Percentiles rank a stretch among this genome's conserved stretches.
Evolutionary conservation across 2,113 vertebrate species (phyloP).

Genomic region (Microcebus jonahi): DNA sequence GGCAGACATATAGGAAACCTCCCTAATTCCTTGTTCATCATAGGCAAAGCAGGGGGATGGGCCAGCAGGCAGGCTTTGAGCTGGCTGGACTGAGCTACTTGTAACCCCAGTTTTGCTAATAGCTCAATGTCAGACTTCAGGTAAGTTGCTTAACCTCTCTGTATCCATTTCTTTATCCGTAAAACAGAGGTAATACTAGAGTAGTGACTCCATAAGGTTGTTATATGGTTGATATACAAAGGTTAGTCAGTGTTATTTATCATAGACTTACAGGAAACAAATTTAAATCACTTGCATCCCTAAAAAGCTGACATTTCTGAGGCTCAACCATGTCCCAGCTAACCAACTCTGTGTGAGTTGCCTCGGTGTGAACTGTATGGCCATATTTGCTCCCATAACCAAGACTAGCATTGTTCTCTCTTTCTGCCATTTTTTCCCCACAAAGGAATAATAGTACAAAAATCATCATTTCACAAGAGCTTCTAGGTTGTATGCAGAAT

Average conservation of each 20-base stretch:
- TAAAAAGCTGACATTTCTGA: not conserved
- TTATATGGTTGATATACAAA: not conserved
- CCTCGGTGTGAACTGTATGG: not conserved
- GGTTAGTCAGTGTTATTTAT: not conserved
- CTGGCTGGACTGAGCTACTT: not conserved
- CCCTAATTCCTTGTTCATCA: not conserved
- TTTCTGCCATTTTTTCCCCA: not conserved
- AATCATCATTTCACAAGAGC: slow-evolving; percentile 12
- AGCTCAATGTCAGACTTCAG: not conserved
- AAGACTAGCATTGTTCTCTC: not conserved
- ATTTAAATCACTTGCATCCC: not conserved
- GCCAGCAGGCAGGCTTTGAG: not conserved
- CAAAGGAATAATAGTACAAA: not conserved
- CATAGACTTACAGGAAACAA: not conserved
- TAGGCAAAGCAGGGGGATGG: not conserved
- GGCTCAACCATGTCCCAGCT: not conserved
- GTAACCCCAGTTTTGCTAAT: not conserved
- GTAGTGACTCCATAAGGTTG: not conserved
- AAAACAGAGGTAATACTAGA: not conserved
- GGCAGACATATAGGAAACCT: slow-evolving; percentile 49
- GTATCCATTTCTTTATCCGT: not conserved
- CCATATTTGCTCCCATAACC: not conserved
- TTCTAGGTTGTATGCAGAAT: not conserved
- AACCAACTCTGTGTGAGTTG: not conserved
- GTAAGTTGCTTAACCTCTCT: not conserved